Conservation (phyloP, 2,797 vertebrate genomes). For the Mionectes olivaceus region DNA sequence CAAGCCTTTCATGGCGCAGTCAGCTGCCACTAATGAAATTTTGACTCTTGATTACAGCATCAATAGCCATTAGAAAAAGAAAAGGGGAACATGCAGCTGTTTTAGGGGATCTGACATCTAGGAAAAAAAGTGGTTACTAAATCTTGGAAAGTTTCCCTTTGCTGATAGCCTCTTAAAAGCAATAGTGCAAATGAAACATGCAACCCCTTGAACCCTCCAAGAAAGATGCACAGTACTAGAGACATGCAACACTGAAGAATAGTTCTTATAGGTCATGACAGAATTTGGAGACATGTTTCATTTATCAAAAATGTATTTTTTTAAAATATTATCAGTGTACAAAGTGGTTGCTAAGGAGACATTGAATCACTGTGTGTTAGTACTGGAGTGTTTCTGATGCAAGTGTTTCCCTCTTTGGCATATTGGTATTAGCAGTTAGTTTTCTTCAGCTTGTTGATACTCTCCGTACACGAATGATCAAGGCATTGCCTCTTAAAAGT, state of each 20-base stretch:
- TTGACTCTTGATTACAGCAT: slow-evolving; percentile 10
- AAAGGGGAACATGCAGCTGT: background rate
- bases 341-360: background rate
- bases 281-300: background rate
- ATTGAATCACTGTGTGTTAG: background rate
- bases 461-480: background rate
- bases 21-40: background rate
- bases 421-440: background rate
- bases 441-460: background rate
- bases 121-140: background rate
- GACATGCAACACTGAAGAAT: background rate
- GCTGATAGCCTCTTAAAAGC: background rate
- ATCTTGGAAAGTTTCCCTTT: background rate
- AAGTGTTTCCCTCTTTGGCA: background rate
- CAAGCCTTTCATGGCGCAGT: background rate
- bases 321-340: background rate
- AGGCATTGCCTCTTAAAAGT: background rate
- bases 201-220: background rate
- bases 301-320: background rate
- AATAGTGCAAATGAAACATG: background rate
- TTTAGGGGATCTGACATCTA: background rate
- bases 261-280: background rate
- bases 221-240: background rate
- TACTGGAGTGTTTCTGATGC: background rate
- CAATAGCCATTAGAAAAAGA: background rate